Percentiles rank a stretch among this genome's conserved stretches.
phyloP scores from a whole-genome alignment of 2,797 vertebrate genomes.

The Triplophysa bombifrons region DNA sequence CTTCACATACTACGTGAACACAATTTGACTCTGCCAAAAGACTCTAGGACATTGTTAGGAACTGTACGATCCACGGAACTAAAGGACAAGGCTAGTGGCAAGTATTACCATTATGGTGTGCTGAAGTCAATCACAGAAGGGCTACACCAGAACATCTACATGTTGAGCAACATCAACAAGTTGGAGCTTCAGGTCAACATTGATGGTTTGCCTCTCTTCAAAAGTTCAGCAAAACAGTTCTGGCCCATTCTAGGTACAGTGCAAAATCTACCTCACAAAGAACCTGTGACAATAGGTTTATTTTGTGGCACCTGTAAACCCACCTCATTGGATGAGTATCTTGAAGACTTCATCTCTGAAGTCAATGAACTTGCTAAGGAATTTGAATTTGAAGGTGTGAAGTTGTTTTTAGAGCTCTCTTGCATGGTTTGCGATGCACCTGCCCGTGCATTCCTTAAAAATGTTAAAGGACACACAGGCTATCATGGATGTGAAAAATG shows the following conservation, averaged over 20 bases:
- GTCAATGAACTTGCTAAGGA: background rate
- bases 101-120: background rate
- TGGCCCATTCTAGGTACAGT: no score
- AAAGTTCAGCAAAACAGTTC: slow-evolving; percentile 7
- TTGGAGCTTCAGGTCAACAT: slow-evolving; percentile 6
- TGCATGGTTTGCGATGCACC: slow-evolving; percentile 7
- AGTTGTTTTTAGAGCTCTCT: background rate
- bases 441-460: slow-evolving; percentile 8
- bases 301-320: slow-evolving; percentile 14
- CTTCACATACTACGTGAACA: background rate
- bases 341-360: background rate
- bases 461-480: slow-evolving; percentile 6
- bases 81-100: background rate
- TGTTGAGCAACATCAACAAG: background rate
- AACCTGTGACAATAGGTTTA: slow-evolving; percentile 10
- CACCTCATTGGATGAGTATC: background rate
- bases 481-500: slow-evolving; percentile 15
- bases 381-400: background rate
- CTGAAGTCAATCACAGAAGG: background rate
- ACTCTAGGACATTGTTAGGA: background rate
- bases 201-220: background rate
- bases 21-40: background rate
- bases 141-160: background rate
- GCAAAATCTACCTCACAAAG: background rate
- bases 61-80: background rate